These are phyloP conservation scores for Folsomia candida DNA, from an alignment of 2,888 invertebrate species.

Conservation along the genomic window DNA sequence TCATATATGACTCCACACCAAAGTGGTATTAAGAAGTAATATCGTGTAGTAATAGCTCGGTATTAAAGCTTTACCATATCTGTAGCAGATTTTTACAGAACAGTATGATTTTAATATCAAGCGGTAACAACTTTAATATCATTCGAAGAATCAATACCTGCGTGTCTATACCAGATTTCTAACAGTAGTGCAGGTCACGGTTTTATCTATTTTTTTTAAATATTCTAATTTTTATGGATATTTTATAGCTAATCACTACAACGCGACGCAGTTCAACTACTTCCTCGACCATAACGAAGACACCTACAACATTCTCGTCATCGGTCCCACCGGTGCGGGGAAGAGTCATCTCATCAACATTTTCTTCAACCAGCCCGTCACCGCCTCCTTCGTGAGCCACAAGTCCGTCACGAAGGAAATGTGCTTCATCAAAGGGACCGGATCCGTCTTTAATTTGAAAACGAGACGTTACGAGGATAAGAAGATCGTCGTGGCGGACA, in stretches of 20 bases:
- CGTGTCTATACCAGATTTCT: no score
- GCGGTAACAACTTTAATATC: no score
- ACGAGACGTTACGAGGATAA: neutral
- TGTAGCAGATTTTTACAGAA: no score
- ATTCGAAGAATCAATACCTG: no score
- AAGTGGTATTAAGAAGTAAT: no score
- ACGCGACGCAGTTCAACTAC: constrained; percentile 10
- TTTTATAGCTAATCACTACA: constrained; percentile 1
- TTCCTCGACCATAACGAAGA: constrained; percentile 18
- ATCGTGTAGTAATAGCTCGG: no score
- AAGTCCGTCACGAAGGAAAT: constrained; percentile 21
- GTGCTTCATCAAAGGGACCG: constrained; percentile 17
- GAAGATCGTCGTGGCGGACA: constrained; percentile 20
- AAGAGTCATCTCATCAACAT: constrained; percentile 26
- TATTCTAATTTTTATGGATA: neutral
- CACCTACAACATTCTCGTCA: constrained; percentile 19
- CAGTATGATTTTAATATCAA: no score
- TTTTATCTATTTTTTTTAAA: no score
- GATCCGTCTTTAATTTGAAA: constrained; percentile 6
- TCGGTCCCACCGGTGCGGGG: constrained; percentile 15
- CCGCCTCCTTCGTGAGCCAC: constrained; percentile 21
- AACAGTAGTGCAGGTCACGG: no score
- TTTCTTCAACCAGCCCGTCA: constrained; percentile 22
- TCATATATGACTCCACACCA: no score
- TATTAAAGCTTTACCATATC: no score